phyloP scores from a whole-genome alignment of 2,113 vertebrate species.

The Gobiocypris rarus region DNA sequence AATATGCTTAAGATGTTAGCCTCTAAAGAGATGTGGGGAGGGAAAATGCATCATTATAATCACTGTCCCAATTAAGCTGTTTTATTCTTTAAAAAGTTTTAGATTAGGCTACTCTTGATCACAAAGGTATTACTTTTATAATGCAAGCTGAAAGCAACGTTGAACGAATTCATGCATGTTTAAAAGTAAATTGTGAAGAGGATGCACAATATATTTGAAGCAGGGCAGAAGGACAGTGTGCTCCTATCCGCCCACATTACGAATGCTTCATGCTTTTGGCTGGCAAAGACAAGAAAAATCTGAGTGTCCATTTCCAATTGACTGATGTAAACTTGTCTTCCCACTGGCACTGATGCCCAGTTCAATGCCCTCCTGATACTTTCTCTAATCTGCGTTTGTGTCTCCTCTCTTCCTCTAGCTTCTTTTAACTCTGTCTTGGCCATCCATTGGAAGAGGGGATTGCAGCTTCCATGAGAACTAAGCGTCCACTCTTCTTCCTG shows the following conservation, averaged over 20 bases:
- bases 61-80: background rate
- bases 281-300: slow-evolving; percentile 12
- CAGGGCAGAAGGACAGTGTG: background rate
- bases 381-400: slow-evolving; percentile 72
- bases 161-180: background rate
- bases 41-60: background rate
- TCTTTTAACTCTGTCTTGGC: slow-evolving; percentile 97
- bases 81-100: background rate
- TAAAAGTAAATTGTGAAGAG: background rate
- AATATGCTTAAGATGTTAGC: slow-evolving; percentile 19
- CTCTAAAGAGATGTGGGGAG: slow-evolving; percentile 1
- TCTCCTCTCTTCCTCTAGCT: slow-evolving; percentile 86
- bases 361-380: slow-evolving; percentile 53
- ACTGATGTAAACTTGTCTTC: slow-evolving; percentile 23
- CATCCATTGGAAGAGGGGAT: slow-evolving; percentile 92
- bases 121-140: background rate
- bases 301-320: slow-evolving; percentile 10
- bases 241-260: slow-evolving; percentile 19
- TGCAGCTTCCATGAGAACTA: slow-evolving; percentile 88
- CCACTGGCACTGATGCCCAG: slow-evolving; percentile 30
- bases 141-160: background rate
- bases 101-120: background rate
- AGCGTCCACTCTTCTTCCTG: slow-evolving; percentile 78
- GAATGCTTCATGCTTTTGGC: slow-evolving; percentile 26
- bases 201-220: slow-evolving; percentile 3